Evolutionary conservation across 1,140 invertebrate species (phyloP).

Genomic region (Sitobion miscanthi): DNA sequence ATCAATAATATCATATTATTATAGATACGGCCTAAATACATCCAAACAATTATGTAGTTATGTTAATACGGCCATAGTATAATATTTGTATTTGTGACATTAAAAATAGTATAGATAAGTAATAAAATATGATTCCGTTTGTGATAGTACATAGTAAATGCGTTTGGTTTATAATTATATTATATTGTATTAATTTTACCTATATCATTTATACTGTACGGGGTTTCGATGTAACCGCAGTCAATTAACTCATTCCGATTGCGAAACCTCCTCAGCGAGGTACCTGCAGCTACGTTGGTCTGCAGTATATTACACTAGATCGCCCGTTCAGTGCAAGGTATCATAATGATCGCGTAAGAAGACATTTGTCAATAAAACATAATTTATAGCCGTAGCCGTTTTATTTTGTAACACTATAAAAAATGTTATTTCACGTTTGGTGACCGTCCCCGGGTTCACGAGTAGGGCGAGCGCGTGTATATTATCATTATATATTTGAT

Average conservation of each 20-base stretch:
- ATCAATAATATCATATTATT: neutral
- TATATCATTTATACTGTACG: neutral
- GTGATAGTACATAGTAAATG: neutral
- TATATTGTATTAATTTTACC: neutral
- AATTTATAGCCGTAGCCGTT: neutral
- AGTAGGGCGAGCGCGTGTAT: neutral
- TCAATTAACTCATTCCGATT: neutral
- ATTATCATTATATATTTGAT: constrained; percentile 14
- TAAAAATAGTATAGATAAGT: neutral
- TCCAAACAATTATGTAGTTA: neutral
- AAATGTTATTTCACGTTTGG: neutral
- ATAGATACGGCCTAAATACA: neutral
- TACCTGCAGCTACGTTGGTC: neutral
- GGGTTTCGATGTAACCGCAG: too few species aligned
- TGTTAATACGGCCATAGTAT: neutral
- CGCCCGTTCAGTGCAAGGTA: neutral
- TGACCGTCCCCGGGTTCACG: neutral
- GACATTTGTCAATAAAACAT: constrained; percentile 21
- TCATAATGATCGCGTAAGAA: neutral
- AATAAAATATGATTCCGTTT: neutral
- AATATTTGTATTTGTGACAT: neutral
- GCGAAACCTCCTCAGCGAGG: neutral
- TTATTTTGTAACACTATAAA: constrained; percentile 26
- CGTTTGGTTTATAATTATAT: neutral
- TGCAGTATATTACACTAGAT: neutral